These are phyloP conservation scores for Bombus consobrinus DNA, from an alignment of 1,140 invertebrate species.

Conservation along the genomic window DNA sequence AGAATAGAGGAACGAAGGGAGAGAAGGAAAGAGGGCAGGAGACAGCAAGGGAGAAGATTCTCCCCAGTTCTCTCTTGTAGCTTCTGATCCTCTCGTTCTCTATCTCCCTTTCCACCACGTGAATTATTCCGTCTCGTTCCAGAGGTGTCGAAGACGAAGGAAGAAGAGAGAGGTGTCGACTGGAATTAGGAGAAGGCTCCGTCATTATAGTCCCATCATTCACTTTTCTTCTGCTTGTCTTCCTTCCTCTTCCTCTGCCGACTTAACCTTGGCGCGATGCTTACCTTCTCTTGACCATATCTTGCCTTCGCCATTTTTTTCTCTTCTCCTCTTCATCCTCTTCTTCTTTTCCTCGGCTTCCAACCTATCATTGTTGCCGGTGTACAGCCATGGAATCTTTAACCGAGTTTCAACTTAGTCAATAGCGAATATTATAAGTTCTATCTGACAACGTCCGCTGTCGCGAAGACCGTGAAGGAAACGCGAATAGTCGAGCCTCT, in stretches of 20 bases:
- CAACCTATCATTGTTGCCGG: background rate
- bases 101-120: conserved; percentile 55
- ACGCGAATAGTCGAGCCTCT: background rate
- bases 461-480: conserved; percentile 21
- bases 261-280: conserved; percentile 37
- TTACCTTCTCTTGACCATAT: conserved; percentile 24
- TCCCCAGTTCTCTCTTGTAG: conserved; percentile 51
- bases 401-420: background rate
- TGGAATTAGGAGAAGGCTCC: conserved; percentile 67
- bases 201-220: conserved; percentile 69
- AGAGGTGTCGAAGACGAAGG: conserved; percentile 12
- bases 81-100: conserved; percentile 59
- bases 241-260: conserved; percentile 25
- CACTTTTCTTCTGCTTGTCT: conserved; percentile 49
- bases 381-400: background rate
- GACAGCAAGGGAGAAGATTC: conserved; percentile 62
- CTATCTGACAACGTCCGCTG: background rate
- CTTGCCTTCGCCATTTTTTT: background rate
- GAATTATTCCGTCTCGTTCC: conserved; percentile 58
- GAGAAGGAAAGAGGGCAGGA: conserved; percentile 40
- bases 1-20: conserved; percentile 52
- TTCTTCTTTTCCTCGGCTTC: background rate
- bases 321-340: background rate
- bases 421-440: background rate
- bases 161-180: conserved; percentile 8